These are phyloP conservation scores for Lasius fuliginosus DNA, from an alignment of 2,888 invertebrate species.

Conservation along the genomic window DNA sequence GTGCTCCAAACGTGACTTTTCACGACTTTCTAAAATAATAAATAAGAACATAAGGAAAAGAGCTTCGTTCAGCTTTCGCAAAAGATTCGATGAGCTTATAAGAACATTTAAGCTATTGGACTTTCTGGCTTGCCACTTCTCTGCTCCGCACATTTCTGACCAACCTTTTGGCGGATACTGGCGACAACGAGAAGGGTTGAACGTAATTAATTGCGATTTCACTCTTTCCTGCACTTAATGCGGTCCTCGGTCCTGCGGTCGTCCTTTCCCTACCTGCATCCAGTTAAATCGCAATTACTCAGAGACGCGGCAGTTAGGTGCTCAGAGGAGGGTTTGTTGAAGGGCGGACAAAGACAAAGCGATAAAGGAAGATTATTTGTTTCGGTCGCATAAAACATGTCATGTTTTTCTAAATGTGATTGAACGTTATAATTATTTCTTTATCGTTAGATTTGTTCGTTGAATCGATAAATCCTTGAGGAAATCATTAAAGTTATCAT, in stretches of 20 bases:
- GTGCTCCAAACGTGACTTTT: conserved; percentile 15
- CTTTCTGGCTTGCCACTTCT: conserved; percentile 63
- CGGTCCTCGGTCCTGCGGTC: conserved; percentile 78
- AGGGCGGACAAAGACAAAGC: conserved; percentile 59
- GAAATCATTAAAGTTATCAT: not conserved
- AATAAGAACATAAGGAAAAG: conserved; percentile 21
- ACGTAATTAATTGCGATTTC: conserved; percentile 84
- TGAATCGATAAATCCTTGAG: not conserved
- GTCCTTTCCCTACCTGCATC: conserved; percentile 76
- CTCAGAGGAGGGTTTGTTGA: conserved; percentile 59
- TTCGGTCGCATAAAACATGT: conserved; percentile 39
- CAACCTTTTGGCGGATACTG: conserved; percentile 69
- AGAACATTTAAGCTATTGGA: conserved; percentile 81
- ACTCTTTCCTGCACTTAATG: conserved; percentile 83
- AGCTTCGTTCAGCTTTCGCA: conserved; percentile 59
- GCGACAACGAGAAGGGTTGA: conserved; percentile 68
- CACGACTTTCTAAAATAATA: conserved; percentile 5
- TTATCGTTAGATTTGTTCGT: not conserved
- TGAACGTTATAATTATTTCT: conserved; percentile 4
- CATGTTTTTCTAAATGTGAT: conserved; percentile 19
- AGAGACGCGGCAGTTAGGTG: conserved; percentile 71
- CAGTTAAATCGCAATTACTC: conserved; percentile 83
- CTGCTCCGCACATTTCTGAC: conserved; percentile 66
- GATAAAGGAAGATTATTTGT: conserved; percentile 73
- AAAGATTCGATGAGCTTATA: conserved; percentile 73